Conservation (phyloP, 2,113 vertebrate species). For the Sebastes schlegelii region DNA sequence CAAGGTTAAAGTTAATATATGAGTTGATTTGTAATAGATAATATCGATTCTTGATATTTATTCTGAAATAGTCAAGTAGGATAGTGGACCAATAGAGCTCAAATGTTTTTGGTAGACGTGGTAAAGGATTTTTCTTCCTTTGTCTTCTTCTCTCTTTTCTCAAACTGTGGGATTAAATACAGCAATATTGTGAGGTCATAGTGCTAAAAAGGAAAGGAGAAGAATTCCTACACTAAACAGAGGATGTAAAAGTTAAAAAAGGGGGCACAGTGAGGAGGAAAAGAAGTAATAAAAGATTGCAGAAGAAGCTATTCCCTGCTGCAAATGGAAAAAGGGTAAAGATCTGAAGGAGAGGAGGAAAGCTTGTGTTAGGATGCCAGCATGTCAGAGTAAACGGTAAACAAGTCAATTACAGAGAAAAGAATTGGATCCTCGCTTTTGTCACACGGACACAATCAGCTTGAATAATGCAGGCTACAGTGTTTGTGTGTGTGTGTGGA, state of each 20-base stretch:
- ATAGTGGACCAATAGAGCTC: not conserved
- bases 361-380: slow-evolving; percentile 10
- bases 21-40: not conserved
- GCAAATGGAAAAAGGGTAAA: not conserved
- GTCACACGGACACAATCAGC: slow-evolving; percentile 26
- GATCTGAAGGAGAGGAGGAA: not conserved
- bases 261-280: not conserved
- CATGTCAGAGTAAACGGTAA: slow-evolving; percentile 39
- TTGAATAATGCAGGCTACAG: slow-evolving; percentile 22
- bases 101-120: not conserved
- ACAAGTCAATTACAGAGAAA: slow-evolving; percentile 33
- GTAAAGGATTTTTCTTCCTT: not conserved
- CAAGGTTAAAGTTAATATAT: not conserved
- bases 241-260: not conserved
- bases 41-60: not conserved
- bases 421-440: slow-evolving; percentile 29
- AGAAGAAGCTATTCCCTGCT: slow-evolving; percentile 6
- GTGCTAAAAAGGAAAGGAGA: not conserved
- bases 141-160: not conserved
- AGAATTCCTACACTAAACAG: not conserved
- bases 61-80: not conserved
- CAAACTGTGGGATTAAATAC: not conserved
- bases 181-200: not conserved
- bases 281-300: not conserved
- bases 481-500: slow-evolving; percentile 10